Evolutionary conservation across 1,140 invertebrate genomes (phyloP).

Genomic region (Cyphomyrmex costatus): DNA sequence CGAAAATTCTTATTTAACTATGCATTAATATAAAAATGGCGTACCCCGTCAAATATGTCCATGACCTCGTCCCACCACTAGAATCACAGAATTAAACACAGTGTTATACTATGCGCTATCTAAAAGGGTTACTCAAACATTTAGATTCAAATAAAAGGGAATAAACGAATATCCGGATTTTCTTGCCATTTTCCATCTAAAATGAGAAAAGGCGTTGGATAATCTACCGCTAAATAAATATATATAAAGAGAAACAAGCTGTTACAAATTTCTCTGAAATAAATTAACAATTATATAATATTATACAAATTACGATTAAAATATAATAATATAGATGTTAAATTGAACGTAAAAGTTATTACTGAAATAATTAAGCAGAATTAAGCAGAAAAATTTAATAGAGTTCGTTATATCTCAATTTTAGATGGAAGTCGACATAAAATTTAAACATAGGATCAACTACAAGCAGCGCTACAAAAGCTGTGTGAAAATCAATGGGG

Average conservation of each 20-base stretch:
- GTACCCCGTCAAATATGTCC: slow-evolving; percentile 97
- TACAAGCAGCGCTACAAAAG: slow-evolving; percentile 83
- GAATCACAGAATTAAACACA: slow-evolving; percentile 90
- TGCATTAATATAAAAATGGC: slow-evolving; percentile 86
- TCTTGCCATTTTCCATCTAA: slow-evolving; percentile 52
- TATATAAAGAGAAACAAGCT: background rate
- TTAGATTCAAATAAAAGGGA: slow-evolving; percentile 58
- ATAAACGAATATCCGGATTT: slow-evolving; percentile 29
- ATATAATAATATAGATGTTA: background rate
- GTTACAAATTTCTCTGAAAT: background rate
- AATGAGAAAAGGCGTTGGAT: background rate
- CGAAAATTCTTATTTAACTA: slow-evolving; percentile 68
- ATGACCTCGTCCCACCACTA: slow-evolving; percentile 98
- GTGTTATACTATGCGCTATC: slow-evolving; percentile 83
- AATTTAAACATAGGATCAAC: slow-evolving; percentile 65
- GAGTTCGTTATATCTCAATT: background rate
- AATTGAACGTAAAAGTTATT: background rate
- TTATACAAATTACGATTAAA: background rate
- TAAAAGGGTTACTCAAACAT: slow-evolving; percentile 67
- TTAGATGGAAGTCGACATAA: slow-evolving; percentile 45
- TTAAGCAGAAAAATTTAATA: background rate
- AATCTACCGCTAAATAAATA: background rate
- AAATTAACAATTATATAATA: background rate
- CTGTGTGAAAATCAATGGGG: slow-evolving; percentile 72
- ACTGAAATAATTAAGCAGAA: background rate